Evolutionary conservation across 2,888 invertebrate species (phyloP), one percentile per base, ranked within the genome.

Genomic region (Himalopsyche tibetana): DNA sequence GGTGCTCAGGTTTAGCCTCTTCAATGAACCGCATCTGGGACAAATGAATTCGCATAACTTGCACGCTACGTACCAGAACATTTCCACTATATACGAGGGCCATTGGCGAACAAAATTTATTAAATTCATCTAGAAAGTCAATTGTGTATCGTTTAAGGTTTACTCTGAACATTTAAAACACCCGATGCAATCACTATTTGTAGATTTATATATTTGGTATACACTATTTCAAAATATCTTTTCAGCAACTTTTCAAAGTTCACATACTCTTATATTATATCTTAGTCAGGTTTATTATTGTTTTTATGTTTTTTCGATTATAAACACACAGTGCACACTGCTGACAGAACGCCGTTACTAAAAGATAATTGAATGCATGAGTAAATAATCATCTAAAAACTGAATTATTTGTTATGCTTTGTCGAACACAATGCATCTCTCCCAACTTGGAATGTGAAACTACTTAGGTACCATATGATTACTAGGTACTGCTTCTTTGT

Each of bases 1-100:
- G 89, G 97, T 97, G 90, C 98, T 97, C 88, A 99, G 92, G 91
- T 99, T 98, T 79, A 99, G 93, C 91, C 98, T 97, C 91, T 98
- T 99, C 84, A 99, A 93, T 1, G 97, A 96, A 0, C 98, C 98
- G 92, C 99, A 99, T 90, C 99, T 97, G 89, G 42, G 88, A 83
- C 86, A 89, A 55, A 82, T 19, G 19, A 80, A 81, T 12, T 55
- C 17, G 55, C 63, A 80, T 42, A 88, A 80, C 79, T 84, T 87
- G 17, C 55, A 11, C 17, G 63, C 40, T 28, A 88, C 17, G 28
- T 79, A 40, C 82, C 82, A 80, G 4, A 86, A 36, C 12, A 80
- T 69, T 19, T 55, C 12, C 83, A 74, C 28, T 17, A 85, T 4
- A 38, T 17, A n/a, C 36, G 81, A n/a, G 4, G 84, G 40, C 63